phyloP scores from a whole-genome alignment of 2,113 vertebrate genomes.

The Hippocampus comes region DNA sequence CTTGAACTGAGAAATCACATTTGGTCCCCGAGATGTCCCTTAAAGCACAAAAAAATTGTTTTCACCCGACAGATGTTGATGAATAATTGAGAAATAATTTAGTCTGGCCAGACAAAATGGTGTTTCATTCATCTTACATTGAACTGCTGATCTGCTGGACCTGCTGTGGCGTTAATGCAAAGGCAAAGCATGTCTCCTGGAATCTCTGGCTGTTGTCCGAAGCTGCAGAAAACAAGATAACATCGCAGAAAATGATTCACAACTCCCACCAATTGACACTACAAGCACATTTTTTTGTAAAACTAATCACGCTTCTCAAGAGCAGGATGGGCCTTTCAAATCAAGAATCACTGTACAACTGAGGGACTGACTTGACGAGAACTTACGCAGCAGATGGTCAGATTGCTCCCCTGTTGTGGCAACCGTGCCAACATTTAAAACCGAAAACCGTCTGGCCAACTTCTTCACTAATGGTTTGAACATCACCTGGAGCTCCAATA shows the following conservation, averaged over 20 bases:
- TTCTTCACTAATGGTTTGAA: too few species aligned
- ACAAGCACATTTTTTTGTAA: neutral
- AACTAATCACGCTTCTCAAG: neutral
- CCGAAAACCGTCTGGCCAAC: too few species aligned
- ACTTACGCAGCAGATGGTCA: neutral
- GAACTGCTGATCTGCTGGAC: slow-evolving; percentile 99
- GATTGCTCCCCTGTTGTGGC: neutral
- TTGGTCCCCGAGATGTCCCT: slow-evolving; percentile 99
- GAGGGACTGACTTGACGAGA: neutral
- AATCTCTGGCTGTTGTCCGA: slow-evolving; percentile 97
- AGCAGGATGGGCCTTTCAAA: neutral
- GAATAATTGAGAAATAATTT: slow-evolving; percentile 13
- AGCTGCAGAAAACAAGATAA: slow-evolving; percentile 68
- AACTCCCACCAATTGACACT: neutral
- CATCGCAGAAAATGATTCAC: neutral
- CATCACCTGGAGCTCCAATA: too few species aligned
- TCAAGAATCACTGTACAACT: neutral
- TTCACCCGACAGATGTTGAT: neutral
- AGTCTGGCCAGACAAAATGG: neutral
- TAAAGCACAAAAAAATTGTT: slow-evolving; percentile 21
- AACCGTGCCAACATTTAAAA: neutral
- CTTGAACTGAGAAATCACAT: slow-evolving; percentile 99
- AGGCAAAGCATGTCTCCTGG: slow-evolving; percentile 98
- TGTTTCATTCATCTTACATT: slow-evolving; percentile 80
- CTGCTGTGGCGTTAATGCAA: slow-evolving; percentile 96